Percentiles rank a stretch among this genome's conserved stretches.
phyloP scores from a whole-genome alignment of 1,140 invertebrate genomes.

The Anthonomus grandis region DNA sequence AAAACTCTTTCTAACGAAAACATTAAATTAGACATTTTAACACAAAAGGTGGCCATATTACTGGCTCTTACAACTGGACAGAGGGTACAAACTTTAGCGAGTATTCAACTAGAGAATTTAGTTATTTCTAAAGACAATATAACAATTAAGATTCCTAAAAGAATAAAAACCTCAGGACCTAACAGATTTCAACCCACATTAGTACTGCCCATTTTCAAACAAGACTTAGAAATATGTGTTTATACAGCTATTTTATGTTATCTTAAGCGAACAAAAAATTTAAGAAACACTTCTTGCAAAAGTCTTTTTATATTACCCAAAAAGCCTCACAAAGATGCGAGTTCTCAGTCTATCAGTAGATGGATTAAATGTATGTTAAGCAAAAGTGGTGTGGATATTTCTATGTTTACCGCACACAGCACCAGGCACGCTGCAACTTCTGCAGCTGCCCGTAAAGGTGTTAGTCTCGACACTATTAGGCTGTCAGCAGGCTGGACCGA shows the following conservation, averaged over 20 bases:
- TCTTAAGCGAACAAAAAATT: background rate
- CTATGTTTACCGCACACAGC: slow-evolving; percentile 18
- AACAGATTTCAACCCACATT: background rate
- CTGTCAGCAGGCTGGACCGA: slow-evolving; percentile 33
- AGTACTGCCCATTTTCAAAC: background rate
- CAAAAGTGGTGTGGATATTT: slow-evolving; percentile 12
- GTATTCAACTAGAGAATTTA: background rate
- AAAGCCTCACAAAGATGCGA: slow-evolving; percentile 7
- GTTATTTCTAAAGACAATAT: background rate
- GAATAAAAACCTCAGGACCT: background rate
- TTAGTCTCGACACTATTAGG: slow-evolving; percentile 9
- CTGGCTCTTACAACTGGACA: background rate
- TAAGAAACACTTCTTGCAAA: background rate
- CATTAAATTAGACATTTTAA: background rate
- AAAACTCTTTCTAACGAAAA: background rate
- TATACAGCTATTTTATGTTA: background rate
- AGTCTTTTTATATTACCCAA: background rate
- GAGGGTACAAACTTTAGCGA: background rate
- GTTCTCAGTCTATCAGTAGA: slow-evolving; percentile 10
- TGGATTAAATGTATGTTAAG: background rate
- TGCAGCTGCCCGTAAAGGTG: slow-evolving; percentile 9
- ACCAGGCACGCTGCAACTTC: slow-evolving; percentile 26
- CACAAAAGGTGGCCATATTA: background rate
- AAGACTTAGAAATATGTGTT: background rate
- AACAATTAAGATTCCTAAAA: background rate